Conservation (phyloP, 2,797 vertebrate genomes). For the Chloroceryle inda region DNA sequence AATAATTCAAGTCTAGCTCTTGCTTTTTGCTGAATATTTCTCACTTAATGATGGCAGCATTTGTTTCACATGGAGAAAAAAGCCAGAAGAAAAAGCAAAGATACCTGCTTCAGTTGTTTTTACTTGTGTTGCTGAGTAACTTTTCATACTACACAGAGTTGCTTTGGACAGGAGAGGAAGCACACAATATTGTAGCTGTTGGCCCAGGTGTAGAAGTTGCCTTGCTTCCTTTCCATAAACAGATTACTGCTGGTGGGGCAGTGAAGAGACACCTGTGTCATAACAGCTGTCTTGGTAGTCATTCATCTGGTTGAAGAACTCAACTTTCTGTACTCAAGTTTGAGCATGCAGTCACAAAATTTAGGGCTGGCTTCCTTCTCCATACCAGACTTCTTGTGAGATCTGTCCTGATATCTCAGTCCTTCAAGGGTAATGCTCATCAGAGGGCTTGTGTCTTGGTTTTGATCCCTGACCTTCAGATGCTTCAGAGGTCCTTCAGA, state of each 20-base stretch:
- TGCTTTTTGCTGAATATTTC: not conserved
- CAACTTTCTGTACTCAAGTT: not conserved
- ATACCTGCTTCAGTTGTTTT: not conserved
- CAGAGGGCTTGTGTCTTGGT: not conserved
- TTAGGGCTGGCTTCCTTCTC: not conserved
- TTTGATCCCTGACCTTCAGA: not conserved
- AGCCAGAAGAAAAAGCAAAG: not conserved
- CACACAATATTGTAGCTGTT: accelerated
- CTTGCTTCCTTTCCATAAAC: not conserved
- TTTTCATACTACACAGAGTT: not conserved
- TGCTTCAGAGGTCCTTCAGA: not conserved
- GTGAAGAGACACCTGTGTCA: not conserved
- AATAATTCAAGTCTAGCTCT: not conserved
- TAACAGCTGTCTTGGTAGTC: not conserved
- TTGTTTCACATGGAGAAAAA: not conserved
- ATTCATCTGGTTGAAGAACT: not conserved
- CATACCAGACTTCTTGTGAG: not conserved
- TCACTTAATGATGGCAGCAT: not conserved
- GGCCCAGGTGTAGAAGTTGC: not conserved
- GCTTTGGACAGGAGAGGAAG: not conserved
- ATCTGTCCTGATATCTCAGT: not conserved
- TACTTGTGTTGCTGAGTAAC: not conserved
- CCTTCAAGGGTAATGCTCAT: not conserved
- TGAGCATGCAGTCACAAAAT: not conserved
- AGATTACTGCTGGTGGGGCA: not conserved